phyloP scores from a whole-genome alignment of 2,888 invertebrate genomes.

The Podabrus alpinus region DNA sequence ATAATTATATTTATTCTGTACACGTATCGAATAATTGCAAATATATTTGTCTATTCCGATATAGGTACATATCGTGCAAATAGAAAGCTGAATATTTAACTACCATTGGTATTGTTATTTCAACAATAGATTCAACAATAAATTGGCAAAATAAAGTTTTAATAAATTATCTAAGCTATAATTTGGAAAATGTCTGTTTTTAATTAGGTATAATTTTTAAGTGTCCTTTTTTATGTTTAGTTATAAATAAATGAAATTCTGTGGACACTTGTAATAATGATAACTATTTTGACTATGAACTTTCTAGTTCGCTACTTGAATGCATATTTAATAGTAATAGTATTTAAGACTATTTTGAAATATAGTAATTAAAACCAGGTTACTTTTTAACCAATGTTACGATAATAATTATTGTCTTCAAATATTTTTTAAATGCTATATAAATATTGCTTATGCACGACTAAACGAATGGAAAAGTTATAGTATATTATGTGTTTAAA shows the following conservation, averaged over 20 bases:
- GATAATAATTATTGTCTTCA: neutral
- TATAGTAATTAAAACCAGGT: neutral
- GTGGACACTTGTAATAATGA: neutral
- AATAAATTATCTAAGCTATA: neutral
- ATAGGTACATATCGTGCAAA: constrained; percentile 11
- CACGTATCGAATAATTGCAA: neutral
- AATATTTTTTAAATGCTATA: neutral
- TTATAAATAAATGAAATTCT: neutral
- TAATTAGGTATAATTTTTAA: neutral
- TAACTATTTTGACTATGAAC: neutral
- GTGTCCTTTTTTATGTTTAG: neutral
- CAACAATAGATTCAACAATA: constrained; percentile 5
- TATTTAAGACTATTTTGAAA: neutral
- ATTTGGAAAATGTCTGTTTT: neutral
- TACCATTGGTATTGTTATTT: neutral
- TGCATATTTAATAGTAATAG: neutral
- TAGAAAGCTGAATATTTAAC: constrained; percentile 6
- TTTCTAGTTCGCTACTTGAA: neutral
- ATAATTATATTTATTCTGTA: neutral
- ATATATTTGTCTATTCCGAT: neutral
- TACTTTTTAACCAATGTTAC: neutral
- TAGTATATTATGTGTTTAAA: too few relatives aligned
- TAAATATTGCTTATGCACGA: neutral
- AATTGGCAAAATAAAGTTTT: neutral
- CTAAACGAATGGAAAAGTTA: too few relatives aligned